phyloP scores from a whole-genome alignment of 2,113 vertebrate species.

The Thryonomys swinderianus region DNA sequence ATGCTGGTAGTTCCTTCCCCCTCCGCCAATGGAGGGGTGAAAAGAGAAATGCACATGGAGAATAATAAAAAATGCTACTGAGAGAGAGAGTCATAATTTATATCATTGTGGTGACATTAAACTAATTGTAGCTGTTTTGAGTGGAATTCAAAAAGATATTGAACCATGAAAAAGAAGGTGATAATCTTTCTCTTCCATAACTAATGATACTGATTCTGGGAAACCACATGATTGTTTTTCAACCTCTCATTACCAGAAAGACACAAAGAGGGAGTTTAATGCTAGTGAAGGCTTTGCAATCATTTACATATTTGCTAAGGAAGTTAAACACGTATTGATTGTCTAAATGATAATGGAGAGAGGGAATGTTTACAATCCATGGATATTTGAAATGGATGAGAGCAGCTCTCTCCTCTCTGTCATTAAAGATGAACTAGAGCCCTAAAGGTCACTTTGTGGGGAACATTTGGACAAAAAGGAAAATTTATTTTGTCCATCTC shows the following conservation, averaged over 20 bases:
- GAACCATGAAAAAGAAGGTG: neutral
- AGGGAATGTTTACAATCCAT: conserved; percentile 5
- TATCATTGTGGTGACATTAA: neutral
- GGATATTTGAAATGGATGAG: neutral
- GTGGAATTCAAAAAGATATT: neutral
- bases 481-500: neutral
- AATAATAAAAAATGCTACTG: neutral
- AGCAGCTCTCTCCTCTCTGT: no score
- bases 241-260: conserved; percentile 52
- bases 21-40: neutral
- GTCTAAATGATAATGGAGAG: conserved; percentile 58
- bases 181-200: neutral
- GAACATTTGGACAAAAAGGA: neutral
- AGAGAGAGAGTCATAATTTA: neutral
- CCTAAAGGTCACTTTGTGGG: neutral
- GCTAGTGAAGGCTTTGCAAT: conserved; percentile 7
- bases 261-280: conserved; percentile 22
- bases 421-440: conserved; percentile 46
- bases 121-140: neutral
- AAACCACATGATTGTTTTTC: neutral
- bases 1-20: neutral
- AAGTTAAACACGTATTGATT: conserved; percentile 67
- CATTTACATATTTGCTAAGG: conserved; percentile 56
- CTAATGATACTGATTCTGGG: conserved; percentile 4
- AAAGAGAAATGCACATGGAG: fast-evolving